Percentiles rank a stretch among this genome's conserved stretches.
These are phyloP conservation scores for Calliphora vomitoria DNA, from an alignment of 2,888 invertebrate species.

Conservation along the genomic window DNA sequence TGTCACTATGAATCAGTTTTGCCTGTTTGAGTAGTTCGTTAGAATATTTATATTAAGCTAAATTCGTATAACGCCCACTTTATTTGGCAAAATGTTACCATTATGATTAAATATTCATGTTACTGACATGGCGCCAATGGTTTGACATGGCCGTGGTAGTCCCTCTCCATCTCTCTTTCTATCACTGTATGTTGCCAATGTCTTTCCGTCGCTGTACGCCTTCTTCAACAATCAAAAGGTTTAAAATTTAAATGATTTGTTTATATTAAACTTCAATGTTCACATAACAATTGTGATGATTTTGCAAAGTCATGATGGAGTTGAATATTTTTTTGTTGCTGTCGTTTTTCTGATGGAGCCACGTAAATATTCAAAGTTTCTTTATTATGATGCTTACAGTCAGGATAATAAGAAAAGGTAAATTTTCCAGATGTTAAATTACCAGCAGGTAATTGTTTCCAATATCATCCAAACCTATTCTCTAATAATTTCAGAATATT, in stretches of 20 bases:
- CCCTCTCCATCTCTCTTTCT: slow-evolving; percentile 72
- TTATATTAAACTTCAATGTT: slow-evolving; percentile 74
- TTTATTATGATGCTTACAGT: slow-evolving; percentile 24
- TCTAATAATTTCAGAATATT: no score
- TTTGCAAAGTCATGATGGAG: slow-evolving; percentile 72
- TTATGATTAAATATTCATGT: slow-evolving; percentile 39
- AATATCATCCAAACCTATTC: no score
- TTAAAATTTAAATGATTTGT: slow-evolving; percentile 74
- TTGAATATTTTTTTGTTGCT: slow-evolving; percentile 29
- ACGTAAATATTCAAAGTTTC: slow-evolving; percentile 60
- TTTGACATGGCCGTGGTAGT: slow-evolving; percentile 71
- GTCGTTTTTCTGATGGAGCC: slow-evolving; percentile 60
- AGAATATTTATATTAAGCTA: slow-evolving; percentile 15
- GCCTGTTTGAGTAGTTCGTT: neutral
- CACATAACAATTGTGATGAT: slow-evolving; percentile 73
- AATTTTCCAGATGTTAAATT: neutral
- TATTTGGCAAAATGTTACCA: neutral
- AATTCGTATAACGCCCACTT: slow-evolving; percentile 1
- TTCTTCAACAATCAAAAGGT: slow-evolving; percentile 70
- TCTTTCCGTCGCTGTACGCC: slow-evolving; percentile 52
- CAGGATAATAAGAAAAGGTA: neutral
- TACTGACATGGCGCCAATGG: slow-evolving; percentile 60
- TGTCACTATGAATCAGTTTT: neutral
- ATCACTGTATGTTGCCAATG: slow-evolving; percentile 32
- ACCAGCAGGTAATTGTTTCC: no score